These are phyloP conservation scores for Drosophila vallismaia DNA, from an alignment of 2,888 invertebrate genomes.

Conservation along the genomic window DNA sequence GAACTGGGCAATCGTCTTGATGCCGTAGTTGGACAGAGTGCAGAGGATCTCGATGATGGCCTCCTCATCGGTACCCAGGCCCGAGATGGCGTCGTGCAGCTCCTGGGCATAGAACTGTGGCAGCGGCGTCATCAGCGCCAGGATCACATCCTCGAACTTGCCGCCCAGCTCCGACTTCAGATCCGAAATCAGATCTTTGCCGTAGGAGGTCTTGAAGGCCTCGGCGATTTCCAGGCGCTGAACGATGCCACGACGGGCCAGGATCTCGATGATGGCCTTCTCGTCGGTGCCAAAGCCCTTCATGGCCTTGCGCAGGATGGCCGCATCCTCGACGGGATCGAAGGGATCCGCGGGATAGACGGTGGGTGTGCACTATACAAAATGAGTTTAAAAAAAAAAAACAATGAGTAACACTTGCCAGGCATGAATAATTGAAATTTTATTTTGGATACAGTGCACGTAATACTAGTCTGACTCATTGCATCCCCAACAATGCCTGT, in stretches of 20 bases:
- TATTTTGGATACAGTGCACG: constrained; percentile 28
- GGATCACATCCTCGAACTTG: constrained; percentile 93
- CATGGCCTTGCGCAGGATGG: constrained; percentile 94
- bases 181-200: constrained; percentile 93
- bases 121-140: constrained; percentile 95
- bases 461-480: constrained; percentile 24
- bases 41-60: constrained; percentile 96
- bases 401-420: constrained; percentile 26
- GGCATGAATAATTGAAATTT: constrained; percentile 14
- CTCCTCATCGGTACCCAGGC: constrained; percentile 94
- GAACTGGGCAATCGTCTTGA: constrained; percentile 92
- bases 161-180: constrained; percentile 95
- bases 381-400: constrained; percentile 12
- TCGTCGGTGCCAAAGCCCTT: constrained; percentile 97
- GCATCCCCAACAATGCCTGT: background rate
- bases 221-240: constrained; percentile 96
- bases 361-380: constrained; percentile 91
- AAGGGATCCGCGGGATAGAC: constrained; percentile 94
- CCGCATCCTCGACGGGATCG: constrained; percentile 93
- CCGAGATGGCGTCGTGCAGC: constrained; percentile 93
- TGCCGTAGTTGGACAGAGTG: constrained; percentile 95
- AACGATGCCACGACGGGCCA: constrained; percentile 94
- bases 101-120: constrained; percentile 96
- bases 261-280: constrained; percentile 94
- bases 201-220: constrained; percentile 95